Evolutionary conservation across 2,888 invertebrate species (phyloP).

Genomic region (Drosophila barbarae): DNA sequence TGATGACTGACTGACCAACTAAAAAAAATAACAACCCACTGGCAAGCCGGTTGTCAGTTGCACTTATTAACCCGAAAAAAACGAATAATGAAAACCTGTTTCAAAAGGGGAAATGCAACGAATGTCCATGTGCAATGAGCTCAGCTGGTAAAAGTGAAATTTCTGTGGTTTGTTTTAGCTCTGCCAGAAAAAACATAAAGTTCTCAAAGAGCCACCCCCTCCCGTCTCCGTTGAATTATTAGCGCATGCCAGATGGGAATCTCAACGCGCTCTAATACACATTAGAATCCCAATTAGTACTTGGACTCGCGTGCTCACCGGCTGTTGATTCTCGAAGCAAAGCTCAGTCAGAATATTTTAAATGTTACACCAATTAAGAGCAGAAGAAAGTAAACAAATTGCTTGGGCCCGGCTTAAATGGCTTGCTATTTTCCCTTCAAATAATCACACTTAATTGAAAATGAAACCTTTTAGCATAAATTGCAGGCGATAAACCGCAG

Average conservation of each 20-base stretch:
- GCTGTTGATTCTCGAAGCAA: slow-evolving; percentile 26
- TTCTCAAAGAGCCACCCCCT: slow-evolving; percentile 37
- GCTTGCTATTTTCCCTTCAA: slow-evolving; percentile 16
- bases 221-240: slow-evolving; percentile 56
- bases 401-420: not conserved
- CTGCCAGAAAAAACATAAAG: slow-evolving; percentile 21
- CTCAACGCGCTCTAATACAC: slow-evolving; percentile 61
- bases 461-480: slow-evolving; percentile 25
- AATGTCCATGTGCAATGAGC: slow-evolving; percentile 34
- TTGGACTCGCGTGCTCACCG: slow-evolving; percentile 44
- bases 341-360: slow-evolving; percentile 1
- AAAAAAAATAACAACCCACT: slow-evolving; percentile 35
- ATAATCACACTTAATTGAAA: slow-evolving; percentile 21
- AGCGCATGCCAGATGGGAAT: slow-evolving; percentile 70
- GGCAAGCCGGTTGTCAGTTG: slow-evolving; percentile 35
- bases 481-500: slow-evolving; percentile 30
- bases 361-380: slow-evolving; percentile 28
- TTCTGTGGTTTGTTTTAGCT: slow-evolving; percentile 28
- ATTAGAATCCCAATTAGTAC: slow-evolving; percentile 52
- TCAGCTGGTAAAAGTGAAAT: slow-evolving; percentile 64
- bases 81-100: slow-evolving; percentile 54
- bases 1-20: slow-evolving; percentile 16
- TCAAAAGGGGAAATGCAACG: slow-evolving; percentile 28
- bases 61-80: slow-evolving; percentile 39
- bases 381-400: slow-evolving; percentile 30